Evolutionary conservation across 2,888 invertebrate genomes (phyloP).

Genomic region (Stenichneumon culpator): DNA sequence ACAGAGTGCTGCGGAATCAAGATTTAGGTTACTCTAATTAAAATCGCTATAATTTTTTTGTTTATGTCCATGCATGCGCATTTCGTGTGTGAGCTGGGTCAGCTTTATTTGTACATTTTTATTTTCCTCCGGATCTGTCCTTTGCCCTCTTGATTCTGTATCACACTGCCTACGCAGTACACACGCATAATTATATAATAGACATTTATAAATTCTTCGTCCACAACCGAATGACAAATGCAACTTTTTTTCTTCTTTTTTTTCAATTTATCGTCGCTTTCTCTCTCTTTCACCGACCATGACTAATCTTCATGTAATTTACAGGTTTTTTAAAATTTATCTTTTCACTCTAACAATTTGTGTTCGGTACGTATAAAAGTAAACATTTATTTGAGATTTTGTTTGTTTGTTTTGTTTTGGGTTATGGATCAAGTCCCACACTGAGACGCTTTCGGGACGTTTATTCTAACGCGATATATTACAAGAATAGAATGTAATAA

Average conservation of each 20-base stretch:
- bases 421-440: neutral
- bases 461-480: slow-evolving; percentile 69
- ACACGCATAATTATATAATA: slow-evolving; percentile 77
- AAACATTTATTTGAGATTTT: neutral
- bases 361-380: slow-evolving; percentile 37
- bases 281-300: slow-evolving; percentile 40
- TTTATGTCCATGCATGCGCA: neutral
- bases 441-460: neutral
- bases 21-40: neutral
- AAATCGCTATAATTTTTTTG: slow-evolving; percentile 2
- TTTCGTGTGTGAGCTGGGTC: neutral
- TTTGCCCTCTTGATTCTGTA: slow-evolving; percentile 27
- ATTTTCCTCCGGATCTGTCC: neutral
- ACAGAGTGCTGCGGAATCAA: slow-evolving; percentile 49
- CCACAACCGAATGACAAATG: slow-evolving; percentile 82
- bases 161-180: slow-evolving; percentile 28
- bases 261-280: slow-evolving; percentile 10
- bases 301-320: slow-evolving; percentile 44
- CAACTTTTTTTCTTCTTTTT: slow-evolving; percentile 54
- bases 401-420: neutral
- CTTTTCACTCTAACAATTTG: slow-evolving; percentile 1
- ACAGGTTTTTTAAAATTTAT: slow-evolving; percentile 44
- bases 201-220: slow-evolving; percentile 82
- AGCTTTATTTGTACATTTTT: slow-evolving; percentile 6
- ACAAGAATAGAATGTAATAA: slow-evolving; percentile 70